Percentiles rank a stretch among this genome's conserved stretches.
Evolutionary conservation across 2,797 vertebrate species (phyloP).

Genomic region (Schizopygopsis malacanthus): DNA sequence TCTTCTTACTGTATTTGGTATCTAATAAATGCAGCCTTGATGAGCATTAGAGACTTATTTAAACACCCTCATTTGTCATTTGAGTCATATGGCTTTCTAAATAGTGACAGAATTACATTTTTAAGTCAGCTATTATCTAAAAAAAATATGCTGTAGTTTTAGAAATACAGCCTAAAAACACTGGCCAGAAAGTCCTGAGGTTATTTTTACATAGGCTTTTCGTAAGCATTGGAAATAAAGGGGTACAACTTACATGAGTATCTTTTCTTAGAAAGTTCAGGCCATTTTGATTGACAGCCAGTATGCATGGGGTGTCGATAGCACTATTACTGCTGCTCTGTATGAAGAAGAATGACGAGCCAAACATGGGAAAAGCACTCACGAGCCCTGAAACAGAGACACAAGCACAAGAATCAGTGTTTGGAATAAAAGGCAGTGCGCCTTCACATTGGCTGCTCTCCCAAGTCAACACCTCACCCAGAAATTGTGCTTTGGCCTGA

Average conservation of each 20-base stretch:
- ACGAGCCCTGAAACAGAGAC: conserved; percentile 84
- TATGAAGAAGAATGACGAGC: conserved; percentile 97
- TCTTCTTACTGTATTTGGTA: neutral
- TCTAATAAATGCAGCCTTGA: neutral
- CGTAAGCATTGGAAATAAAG: neutral
- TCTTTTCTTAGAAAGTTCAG: conserved; percentile 94
- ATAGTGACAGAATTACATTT: neutral
- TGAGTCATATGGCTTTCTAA: neutral
- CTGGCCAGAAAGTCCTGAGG: neutral
- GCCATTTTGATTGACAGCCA: conserved; percentile 94
- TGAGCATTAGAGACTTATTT: neutral
- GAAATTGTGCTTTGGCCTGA: conserved; percentile 93
- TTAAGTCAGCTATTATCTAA: neutral
- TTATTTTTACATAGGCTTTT: neutral
- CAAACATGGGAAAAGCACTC: conserved; percentile 93
- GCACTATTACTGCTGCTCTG: conserved; percentile 89
- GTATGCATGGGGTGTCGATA: conserved; percentile 88
- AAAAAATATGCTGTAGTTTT: neutral
- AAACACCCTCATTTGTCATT: neutral
- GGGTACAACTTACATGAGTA: conserved; percentile 83
- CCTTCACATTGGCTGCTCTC: neutral
- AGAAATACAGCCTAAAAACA: neutral
- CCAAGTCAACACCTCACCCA: conserved; percentile 80
- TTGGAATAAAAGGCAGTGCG: neutral
- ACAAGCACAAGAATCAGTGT: conserved; percentile 10